Evolutionary conservation across 1,140 invertebrate genomes (phyloP).

Genomic region (Acyrthosiphon pisum): DNA sequence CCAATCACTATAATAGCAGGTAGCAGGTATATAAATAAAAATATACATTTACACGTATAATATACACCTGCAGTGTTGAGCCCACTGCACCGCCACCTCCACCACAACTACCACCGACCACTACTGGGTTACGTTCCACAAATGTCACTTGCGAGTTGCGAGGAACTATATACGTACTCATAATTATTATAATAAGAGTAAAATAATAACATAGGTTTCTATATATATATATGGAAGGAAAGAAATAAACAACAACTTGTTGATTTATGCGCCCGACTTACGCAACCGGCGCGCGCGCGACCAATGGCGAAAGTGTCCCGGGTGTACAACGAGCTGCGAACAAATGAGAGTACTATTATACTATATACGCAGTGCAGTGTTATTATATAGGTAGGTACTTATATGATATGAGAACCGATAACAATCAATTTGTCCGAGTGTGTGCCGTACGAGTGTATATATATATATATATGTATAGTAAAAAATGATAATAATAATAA

Average conservation of each 20-base stretch:
- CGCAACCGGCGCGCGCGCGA: background rate
- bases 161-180: background rate
- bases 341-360: constrained; percentile 37
- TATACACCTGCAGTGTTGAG: background rate
- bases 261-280: constrained; percentile 50
- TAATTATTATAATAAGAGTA: background rate
- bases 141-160: constrained; percentile 5
- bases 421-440: constrained; percentile 52
- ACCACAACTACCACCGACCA: background rate
- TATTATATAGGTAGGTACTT: background rate
- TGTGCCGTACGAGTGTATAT: background rate
- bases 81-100: background rate
- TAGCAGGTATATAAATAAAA: background rate
- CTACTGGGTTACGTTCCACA: constrained; percentile 39
- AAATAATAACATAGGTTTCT: background rate
- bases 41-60: background rate
- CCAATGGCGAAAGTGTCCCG: constrained; percentile 27
- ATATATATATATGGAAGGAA: background rate
- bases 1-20: background rate
- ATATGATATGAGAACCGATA: background rate
- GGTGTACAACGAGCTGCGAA: constrained; percentile 35
- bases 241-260: constrained; percentile 14
- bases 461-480: background rate
- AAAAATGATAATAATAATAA: constrained; percentile 40
- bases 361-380: no score